Evolutionary conservation across 2,888 invertebrate genomes (phyloP), one percentile per base, ranked within the genome.

Genomic region (Cheilosia soror): DNA sequence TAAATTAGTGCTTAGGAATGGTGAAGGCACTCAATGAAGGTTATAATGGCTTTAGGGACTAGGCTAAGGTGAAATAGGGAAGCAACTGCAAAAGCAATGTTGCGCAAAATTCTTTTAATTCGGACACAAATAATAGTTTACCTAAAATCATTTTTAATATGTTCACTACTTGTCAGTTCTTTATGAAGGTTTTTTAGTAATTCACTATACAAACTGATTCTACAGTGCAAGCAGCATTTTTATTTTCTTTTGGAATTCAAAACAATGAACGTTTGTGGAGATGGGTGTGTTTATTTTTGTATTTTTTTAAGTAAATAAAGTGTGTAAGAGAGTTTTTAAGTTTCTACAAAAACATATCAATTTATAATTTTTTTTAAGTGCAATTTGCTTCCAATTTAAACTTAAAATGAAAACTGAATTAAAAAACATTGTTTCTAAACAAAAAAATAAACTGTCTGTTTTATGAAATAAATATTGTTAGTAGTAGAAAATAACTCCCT

Each of bases 241-340:
- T 57, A 25, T 33, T 37, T 72, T 80, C 5, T 62, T 47, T 71
- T 60, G 57, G 7, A 58, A 60, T 29, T 53, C n/a, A 53, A 66
- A 58, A 62, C 55, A 62, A 66, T 57, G 51, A 65, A 58, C 40
- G 66, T 78, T 65, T 53, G 62, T 82, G 78, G 60, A 68, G 13
- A 82, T 82, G 82, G 66, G 27, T 62, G 78, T 83, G 83, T 81
- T 49, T 73, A 51, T 78, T 40, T 78, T 51, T 51, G 51, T 27
- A 51, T 75, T 15, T 60, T 71, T 51, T 63, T 15, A 73, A 25
- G 27, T 37, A 49, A 55, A 57, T 72, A 65, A 62, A 58, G 82
- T 82, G 71, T 77, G 57, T 55, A 11, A 72, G 15, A 49, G 25
- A 40, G 27, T 65, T 71, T 27, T 31, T 55, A n/a, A 25, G 13